Base-by-base conservation (phyloP, 1,140 invertebrate species). In the Wasmannia auropunctata region DNA sequence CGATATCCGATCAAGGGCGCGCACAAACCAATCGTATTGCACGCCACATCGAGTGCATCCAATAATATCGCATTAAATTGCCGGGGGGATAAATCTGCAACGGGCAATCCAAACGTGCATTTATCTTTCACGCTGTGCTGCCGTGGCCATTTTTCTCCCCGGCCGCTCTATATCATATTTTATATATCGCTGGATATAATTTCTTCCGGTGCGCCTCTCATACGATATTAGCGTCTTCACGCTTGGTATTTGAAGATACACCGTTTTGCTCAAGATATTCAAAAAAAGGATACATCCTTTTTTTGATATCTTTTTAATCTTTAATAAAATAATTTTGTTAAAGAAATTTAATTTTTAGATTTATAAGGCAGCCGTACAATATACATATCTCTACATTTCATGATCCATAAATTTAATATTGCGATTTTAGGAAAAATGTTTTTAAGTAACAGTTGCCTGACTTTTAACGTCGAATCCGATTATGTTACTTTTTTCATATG, bases 41-140 rank as follows among this genome's bases (percentile, higher is more conserved):
- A 25, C 10, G 51, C 37, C 40, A 56, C 79, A 70, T 56, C 51
- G 51, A 72, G 37, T 56, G 51, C 25, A 43, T 56, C 65, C 79
- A 72, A 81, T 70, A 81, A 81, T 54, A 81, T 81, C 25, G 49
- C 49, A 56, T 81, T 81, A 81, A 54, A 81, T 81, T 56, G 37
- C 49, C 10, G 8, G 34, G 31, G 28, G 31, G 25, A 43, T 31
- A 72, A 81, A 72, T 72, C 49, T 46, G 51, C 25, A 81, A 81
- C 22, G 49, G 49, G 46, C 49, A 56, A 81, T 81, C 37, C 49
- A 72, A 81, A 81, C 49, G 51, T 56, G 49, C 79, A 81, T 81
- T 72, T 81, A 70, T 81, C 65, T 81, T 72, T 72, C 51, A 72
- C 63, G 79, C 65, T 58, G 54, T 31, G 65, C 34, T 43, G 10